Evolutionary conservation across 2,888 invertebrate genomes (phyloP).

Genomic region (Drosophila parthenogenetica): DNA sequence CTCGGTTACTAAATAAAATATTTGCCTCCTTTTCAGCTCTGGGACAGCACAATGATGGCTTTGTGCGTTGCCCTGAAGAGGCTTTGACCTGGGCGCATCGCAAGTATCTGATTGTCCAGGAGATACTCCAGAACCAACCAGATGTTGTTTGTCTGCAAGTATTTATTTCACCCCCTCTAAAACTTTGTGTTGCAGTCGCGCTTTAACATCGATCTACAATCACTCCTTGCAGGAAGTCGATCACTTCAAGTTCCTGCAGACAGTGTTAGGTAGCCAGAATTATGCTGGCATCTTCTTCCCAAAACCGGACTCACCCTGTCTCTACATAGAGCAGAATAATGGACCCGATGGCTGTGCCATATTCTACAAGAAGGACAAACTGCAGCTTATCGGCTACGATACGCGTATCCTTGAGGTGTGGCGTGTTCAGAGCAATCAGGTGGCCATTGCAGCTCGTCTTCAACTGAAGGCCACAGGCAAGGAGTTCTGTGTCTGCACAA

Average conservation of each 20-base stretch:
- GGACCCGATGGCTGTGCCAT: constrained; percentile 93
- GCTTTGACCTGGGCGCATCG: constrained; percentile 90
- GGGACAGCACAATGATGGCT: constrained; percentile 90
- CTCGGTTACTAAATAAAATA: background rate
- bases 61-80: constrained; percentile 89
- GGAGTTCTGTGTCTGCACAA: constrained; percentile 89
- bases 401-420: constrained; percentile 89
- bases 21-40: constrained; percentile 86
- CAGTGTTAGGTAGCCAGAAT: constrained; percentile 87
- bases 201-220: constrained; percentile 50
- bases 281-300: constrained; percentile 90
- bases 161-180: constrained; percentile 50
- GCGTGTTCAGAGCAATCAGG: constrained; percentile 91
- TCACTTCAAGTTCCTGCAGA: constrained; percentile 89
- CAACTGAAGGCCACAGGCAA: constrained; percentile 86
- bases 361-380: constrained; percentile 88
- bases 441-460: constrained; percentile 87
- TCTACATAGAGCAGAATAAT: constrained; percentile 89
- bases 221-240: constrained; percentile 88
- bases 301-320: constrained; percentile 91
- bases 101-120: constrained; percentile 89
- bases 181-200: constrained; percentile 30
- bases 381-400: constrained; percentile 87
- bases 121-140: constrained; percentile 89
- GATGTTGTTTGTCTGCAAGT: constrained; percentile 91